Evolutionary conservation across 2,113 vertebrate species (phyloP).

Genomic region (Isichthys henryi): DNA sequence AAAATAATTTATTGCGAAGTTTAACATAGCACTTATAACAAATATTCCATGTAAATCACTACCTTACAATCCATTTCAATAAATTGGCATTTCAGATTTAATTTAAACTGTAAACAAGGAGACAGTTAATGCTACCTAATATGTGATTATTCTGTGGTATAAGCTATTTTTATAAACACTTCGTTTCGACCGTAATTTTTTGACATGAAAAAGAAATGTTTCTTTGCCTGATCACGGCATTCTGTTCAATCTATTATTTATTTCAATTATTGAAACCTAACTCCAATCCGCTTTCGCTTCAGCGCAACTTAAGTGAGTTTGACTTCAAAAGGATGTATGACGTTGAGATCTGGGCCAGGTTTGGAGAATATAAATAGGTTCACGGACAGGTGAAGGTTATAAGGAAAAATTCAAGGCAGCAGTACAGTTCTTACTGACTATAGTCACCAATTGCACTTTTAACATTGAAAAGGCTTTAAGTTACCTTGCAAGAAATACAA

Average conservation of each 20-base stretch:
- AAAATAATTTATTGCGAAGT: not conserved
- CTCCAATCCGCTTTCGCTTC: not conserved
- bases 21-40: not conserved
- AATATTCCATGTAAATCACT: not conserved
- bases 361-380: constrained; percentile 28
- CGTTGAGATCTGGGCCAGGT: constrained; percentile 22
- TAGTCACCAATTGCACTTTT: not conserved
- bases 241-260: not conserved
- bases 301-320: not conserved
- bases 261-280: not conserved
- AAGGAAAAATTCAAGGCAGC: not conserved
- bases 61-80: not conserved
- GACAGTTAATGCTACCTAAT: not conserved
- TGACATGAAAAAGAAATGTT: not conserved
- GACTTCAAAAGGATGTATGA: not conserved
- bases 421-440: not conserved
- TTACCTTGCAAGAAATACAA: not conserved
- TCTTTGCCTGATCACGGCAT: not conserved
- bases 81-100: not conserved
- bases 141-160: not conserved
- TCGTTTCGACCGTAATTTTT: not conserved
- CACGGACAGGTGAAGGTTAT: not conserved
- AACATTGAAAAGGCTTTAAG: not conserved
- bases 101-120: not conserved
- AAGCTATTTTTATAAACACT: not conserved